Base-by-base conservation (phyloP, 2,113 vertebrate genomes). In the Leptobrachium ailaonicum region DNA sequence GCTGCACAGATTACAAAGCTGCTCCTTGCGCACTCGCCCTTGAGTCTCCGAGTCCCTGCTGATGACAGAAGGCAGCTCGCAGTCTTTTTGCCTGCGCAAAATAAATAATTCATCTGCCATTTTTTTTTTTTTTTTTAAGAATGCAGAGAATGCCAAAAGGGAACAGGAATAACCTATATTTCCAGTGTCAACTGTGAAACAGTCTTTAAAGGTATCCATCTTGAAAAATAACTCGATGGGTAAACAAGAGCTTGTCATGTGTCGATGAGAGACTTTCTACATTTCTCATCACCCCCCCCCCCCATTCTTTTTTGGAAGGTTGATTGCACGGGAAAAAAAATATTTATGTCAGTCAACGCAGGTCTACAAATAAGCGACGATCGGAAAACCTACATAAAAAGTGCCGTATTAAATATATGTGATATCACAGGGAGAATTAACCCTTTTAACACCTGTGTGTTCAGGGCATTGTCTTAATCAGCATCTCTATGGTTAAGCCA, bases 31-130 rank as follows among this genome's bases (percentile, higher is more conserved):
- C 62, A 64, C 20, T 10, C 8, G 41, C 47, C 40, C 47, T 13
- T 9, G 20, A n/a, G 72, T 44, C 58, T 14, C 14, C 32, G 8
- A n/a, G 45, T n/a, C 47, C 50, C 40, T 56, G 40, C 50, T 11
- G 75, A n/a, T 69, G 75, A 69, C 75, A 69, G 45, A 41, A 43
- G n/a, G 58, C 44, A 11, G 45, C 62, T 50, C 6, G 2, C 74
- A 56, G 74, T 45, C 13, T 9, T 41, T 44, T 40, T 2, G 62
- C 41, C 44, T 66, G 45, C 44, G 44, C 68, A 14, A 64, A 54
- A 72, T 71, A 53, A 72, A 79, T 79, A 79, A 79, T 64, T 72
- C 69, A 79, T 40, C 43, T 43, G 13, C 62, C 47, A 8, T 50
- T 5, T 50, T 50, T 44, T 69, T 69, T 41, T 3, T n/a, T 32